A percentile compares a stretch with the other conserved stretches of the same genome.
Conservation (phyloP, 2,113 vertebrate genomes). For the Mesoclemmys tuberculata region DNA sequence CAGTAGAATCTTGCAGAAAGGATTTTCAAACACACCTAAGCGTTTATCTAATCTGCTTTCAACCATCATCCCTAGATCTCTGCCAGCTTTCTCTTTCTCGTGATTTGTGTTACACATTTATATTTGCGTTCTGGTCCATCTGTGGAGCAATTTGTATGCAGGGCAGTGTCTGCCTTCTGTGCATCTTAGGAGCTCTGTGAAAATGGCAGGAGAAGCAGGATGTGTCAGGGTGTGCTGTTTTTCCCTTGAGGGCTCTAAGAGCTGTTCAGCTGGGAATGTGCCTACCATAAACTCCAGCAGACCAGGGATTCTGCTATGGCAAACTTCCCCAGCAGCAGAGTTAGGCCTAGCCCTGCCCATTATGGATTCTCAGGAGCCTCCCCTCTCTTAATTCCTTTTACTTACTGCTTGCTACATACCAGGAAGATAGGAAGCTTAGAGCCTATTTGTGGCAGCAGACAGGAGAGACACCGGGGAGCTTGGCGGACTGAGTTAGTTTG, state of each 20-base stretch:
- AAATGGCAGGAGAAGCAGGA: not conserved
- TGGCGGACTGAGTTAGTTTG: not conserved
- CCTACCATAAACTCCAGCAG: not conserved
- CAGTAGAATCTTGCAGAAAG: not conserved
- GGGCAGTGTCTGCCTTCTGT: not conserved
- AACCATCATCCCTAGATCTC: not conserved
- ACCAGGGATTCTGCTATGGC: not conserved
- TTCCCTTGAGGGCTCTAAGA: not conserved
- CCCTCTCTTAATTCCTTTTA: not conserved
- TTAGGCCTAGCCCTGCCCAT: not conserved
- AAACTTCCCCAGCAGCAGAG: not conserved
- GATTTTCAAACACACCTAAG: not conserved
- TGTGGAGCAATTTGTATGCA: not conserved
- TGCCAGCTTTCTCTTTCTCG: not conserved
- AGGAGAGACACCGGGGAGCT: not conserved
- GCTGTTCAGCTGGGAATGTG: not conserved
- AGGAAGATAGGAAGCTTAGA: not conserved
- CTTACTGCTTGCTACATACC: not conserved
- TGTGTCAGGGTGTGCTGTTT: not conserved
- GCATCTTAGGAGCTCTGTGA: not conserved
- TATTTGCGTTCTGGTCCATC: not conserved
- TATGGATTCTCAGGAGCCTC: not conserved
- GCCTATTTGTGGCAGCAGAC: not conserved
- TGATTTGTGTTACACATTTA: not conserved
- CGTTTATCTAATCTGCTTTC: not conserved